Evolutionary conservation across 2,888 invertebrate species (phyloP).

Genomic region (Phortica magna): DNA sequence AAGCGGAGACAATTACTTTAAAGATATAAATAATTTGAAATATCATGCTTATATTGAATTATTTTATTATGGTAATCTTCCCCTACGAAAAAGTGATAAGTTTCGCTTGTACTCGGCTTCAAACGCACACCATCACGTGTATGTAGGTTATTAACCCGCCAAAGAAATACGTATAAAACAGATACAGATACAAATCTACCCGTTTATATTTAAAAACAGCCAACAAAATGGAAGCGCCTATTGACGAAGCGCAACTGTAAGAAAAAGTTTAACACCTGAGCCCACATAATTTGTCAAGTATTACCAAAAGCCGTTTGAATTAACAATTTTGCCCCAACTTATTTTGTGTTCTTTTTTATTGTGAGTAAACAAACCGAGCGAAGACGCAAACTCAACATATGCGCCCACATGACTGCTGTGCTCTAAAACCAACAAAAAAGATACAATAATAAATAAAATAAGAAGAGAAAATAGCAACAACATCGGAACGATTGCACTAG

Average conservation of each 20-base stretch:
- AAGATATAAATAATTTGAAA: no score
- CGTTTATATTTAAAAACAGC: neutral
- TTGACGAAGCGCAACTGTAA: neutral
- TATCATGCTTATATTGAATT: no score
- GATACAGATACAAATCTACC: neutral
- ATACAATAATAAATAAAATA: neutral
- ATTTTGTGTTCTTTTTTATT: neutral
- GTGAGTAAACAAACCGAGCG: neutral
- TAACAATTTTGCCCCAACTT: constrained; percentile 55
- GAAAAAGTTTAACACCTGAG: constrained; percentile 66
- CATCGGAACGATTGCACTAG: constrained; percentile 1
- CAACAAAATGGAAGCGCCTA: neutral
- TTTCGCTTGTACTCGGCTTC: neutral
- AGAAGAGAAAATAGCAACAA: no score
- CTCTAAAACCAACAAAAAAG: neutral
- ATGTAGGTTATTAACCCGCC: constrained; percentile 62
- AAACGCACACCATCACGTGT: constrained; percentile 52
- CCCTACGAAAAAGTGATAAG: no score
- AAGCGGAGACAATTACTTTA: no score
- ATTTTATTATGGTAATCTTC: no score
- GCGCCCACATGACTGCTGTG: constrained; percentile 16
- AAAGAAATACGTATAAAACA: neutral
- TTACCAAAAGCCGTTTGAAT: constrained; percentile 58
- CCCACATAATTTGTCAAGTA: constrained; percentile 74
- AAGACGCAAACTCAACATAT: neutral